A percentile compares a stretch with the other conserved stretches of the same genome.
Evolutionary conservation across 92 coral and sea anemone species (phyloP).

Genomic region (Micromussa lordhowensis): DNA sequence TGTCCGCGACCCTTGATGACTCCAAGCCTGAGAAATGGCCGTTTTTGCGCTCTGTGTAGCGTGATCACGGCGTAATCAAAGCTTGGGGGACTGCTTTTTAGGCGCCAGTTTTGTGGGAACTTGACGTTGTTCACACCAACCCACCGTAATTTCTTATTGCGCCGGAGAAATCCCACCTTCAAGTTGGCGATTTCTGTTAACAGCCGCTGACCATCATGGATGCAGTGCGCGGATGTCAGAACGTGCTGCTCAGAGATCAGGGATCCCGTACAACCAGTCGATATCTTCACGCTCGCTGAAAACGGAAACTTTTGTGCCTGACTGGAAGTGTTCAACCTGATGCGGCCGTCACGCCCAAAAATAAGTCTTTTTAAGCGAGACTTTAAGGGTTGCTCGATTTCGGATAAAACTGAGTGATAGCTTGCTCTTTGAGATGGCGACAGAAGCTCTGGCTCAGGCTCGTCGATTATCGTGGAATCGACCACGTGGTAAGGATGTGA

Average conservation of each 20-base stretch:
- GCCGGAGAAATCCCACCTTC: constrained; percentile 76
- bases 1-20: constrained; percentile 24
- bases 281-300: constrained; percentile 80
- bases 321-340: constrained; percentile 41
- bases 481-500: constrained; percentile 24
- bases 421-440: background rate
- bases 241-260: constrained; percentile 81
- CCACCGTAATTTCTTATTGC: constrained; percentile 68
- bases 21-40: constrained; percentile 63
- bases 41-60: constrained; percentile 52
- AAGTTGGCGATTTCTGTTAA: constrained; percentile 52
- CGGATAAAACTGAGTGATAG: background rate
- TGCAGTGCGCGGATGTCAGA: constrained; percentile 94
- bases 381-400: background rate
- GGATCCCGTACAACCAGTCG: constrained; percentile 89
- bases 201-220: constrained; percentile 76
- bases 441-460: constrained; percentile 18
- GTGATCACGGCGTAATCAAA: constrained; percentile 80
- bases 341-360: constrained; percentile 67
- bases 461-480: background rate
- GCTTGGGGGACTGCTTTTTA: constrained; percentile 10
- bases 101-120: constrained; percentile 65
- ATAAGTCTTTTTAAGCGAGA: constrained; percentile 54
- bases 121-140: constrained; percentile 40
- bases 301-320: constrained; percentile 79